Conservation (phyloP, 2,797 vertebrate genomes). For the Lemur catta region DNA sequence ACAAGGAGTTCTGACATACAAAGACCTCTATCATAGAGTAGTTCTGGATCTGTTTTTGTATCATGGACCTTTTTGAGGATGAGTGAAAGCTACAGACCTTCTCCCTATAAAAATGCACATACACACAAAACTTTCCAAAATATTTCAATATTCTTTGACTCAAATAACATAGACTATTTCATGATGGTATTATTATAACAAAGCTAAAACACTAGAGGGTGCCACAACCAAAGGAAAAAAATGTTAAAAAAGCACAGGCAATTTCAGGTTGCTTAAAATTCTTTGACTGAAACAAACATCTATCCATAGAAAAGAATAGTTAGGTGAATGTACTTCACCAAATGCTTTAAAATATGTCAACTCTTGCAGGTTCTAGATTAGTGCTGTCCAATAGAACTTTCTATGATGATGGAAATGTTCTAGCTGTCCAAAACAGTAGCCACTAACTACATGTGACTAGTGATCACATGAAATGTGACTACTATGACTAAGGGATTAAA, state of each 20-base stretch:
- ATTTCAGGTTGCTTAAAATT: not conserved
- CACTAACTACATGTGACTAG: not conserved
- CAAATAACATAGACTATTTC: not conserved
- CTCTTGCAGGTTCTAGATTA: not conserved
- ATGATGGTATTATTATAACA: not conserved
- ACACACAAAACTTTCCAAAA: conserved; percentile 5
- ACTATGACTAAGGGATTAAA: not conserved
- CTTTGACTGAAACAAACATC: not conserved
- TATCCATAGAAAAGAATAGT: not conserved
- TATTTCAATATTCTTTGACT: not conserved
- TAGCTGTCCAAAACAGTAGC: not conserved
- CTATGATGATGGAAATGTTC: not conserved
- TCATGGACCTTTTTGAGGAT: not conserved
- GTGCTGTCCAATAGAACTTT: not conserved
- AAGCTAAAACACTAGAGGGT: conserved; percentile 69
- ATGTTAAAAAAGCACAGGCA: not conserved
- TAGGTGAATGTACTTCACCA: not conserved
- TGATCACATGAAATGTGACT: conserved; percentile 9
- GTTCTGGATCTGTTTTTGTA: not conserved
- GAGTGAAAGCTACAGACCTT: not conserved
- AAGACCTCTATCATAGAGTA: not conserved
- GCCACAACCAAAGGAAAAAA: conserved; percentile 62
- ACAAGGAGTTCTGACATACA: not conserved
- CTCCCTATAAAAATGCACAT: not conserved
- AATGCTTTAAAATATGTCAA: conserved; percentile 26